phyloP scores from a whole-genome alignment of 2,797 vertebrate species.

The Hypotaenidia philippensis region DNA sequence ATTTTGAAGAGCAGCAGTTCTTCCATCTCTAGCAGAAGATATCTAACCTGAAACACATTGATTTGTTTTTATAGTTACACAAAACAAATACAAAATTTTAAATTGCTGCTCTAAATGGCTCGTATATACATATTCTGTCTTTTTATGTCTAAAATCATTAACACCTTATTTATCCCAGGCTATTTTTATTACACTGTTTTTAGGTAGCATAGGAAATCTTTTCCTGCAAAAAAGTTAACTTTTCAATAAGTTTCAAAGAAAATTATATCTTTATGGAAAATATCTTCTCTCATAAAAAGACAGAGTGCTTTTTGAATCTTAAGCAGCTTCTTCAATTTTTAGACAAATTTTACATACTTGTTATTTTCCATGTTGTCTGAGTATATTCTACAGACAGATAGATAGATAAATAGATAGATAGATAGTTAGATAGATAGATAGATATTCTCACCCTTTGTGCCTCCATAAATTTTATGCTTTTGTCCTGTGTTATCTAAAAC shows the following conservation, averaged over 20 bases:
- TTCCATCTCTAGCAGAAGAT: neutral
- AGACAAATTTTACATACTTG: neutral
- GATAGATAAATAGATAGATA: neutral
- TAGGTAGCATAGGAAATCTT: neutral
- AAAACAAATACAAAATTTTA: neutral
- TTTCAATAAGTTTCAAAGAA: neutral
- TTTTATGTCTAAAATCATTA: constrained; percentile 6
- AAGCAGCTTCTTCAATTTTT: neutral
- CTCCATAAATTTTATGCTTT: neutral
- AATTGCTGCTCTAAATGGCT: neutral
- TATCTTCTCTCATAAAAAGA: neutral
- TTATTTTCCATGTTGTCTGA: neutral
- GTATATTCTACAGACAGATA: neutral
- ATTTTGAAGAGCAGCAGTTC: constrained; percentile 20
- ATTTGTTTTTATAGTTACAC: constrained; percentile 22
- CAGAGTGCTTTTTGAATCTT: neutral
- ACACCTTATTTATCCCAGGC: neutral
- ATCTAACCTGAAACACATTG: constrained; percentile 3
- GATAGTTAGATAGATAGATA: neutral
- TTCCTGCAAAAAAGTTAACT: neutral
- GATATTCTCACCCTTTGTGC: neutral
- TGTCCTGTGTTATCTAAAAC: neutral
- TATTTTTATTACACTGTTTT: neutral
- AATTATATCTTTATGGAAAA: neutral
- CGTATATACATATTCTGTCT: neutral